Base-by-base conservation (phyloP, 2,888 invertebrate species). In the Siphonodentalium dalli region DNA sequence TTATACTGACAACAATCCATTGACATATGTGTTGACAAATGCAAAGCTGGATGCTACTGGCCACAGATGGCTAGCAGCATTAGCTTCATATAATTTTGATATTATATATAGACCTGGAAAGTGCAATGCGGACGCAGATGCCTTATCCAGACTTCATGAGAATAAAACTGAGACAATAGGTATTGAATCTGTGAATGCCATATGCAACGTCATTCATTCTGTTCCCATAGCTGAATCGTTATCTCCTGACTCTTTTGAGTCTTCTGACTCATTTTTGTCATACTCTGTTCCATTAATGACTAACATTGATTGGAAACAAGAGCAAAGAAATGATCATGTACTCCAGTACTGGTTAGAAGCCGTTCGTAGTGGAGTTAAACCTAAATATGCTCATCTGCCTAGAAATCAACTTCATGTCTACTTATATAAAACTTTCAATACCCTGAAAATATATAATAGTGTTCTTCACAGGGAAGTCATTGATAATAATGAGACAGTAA, bases 21-120 rank as follows among this genome's bases (percentile, higher is more conserved):
- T 65, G 2, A 58, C 60, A 6, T 54, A 61, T 37, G 61, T 61
- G 6, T 34, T 63, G 9, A 49, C 58, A 27, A 37, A 43, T 13
- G 65, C 60, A 11, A 52, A 56, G 18, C 27, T 63, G 23, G 63
- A 65, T 39, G 48, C 58, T 6, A 63, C 60, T 39, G 60, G 62
- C 9, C 58, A 61, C 15, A 29, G 61, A 33, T 63, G 61, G 61
- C 27, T 55, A 6, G 53, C 65, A 18, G 47, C 37, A 6, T 35
- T 63, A 9, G 42, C 51, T 8, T 26, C 40, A 5, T 65, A 50
- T 18, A 43, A 60, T 39, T 65, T 65, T 33, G 38, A 48, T 24
- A 48, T 66, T 6, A 15, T 37, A n/a, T 66, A 64, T 29, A 45
- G 46, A 37, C 54, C 64, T 18, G 63, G 66, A 15, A 28, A 33